Evolutionary conservation across 2,888 invertebrate genomes (phyloP).

Genomic region (Glomeris marginata): DNA sequence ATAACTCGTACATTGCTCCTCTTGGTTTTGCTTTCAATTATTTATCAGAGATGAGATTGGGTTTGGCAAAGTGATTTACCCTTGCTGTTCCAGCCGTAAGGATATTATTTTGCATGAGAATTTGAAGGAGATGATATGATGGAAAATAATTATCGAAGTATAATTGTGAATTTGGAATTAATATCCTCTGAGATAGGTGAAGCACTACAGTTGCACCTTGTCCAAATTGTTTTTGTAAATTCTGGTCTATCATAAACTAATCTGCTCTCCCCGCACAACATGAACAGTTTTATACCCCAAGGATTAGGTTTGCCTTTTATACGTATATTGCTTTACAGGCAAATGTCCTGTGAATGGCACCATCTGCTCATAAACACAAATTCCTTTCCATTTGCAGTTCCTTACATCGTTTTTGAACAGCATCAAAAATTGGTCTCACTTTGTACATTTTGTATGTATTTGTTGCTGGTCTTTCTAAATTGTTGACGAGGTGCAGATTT

Average conservation of each 20-base stretch:
- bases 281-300: slow-evolving; percentile 22
- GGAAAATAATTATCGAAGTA: slow-evolving; percentile 19
- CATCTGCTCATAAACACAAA: slow-evolving; percentile 23
- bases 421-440: slow-evolving; percentile 19
- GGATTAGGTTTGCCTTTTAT: slow-evolving; percentile 24
- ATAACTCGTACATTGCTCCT: background rate
- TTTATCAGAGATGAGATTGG: background rate
- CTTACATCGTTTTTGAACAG: slow-evolving; percentile 16
- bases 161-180: slow-evolving; percentile 6
- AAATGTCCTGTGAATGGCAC: slow-evolving; percentile 22
- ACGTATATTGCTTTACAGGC: slow-evolving; percentile 22
- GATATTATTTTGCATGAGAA: background rate
- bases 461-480: slow-evolving; percentile 10
- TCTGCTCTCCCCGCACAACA: slow-evolving; percentile 20
- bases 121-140: slow-evolving; percentile 5
- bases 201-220: slow-evolving; percentile 18
- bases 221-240: slow-evolving; percentile 17
- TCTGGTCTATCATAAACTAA: slow-evolving; percentile 19
- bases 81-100: slow-evolving; percentile 1
- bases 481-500: slow-evolving; percentile 16
- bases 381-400: slow-evolving; percentile 37
- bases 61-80: background rate
- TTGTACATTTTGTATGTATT: slow-evolving; percentile 17
- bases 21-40: background rate
- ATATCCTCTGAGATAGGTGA: slow-evolving; percentile 8